Conservation (phyloP, 2,888 invertebrate species). For the Caenorhabditis imperialis region DNA sequence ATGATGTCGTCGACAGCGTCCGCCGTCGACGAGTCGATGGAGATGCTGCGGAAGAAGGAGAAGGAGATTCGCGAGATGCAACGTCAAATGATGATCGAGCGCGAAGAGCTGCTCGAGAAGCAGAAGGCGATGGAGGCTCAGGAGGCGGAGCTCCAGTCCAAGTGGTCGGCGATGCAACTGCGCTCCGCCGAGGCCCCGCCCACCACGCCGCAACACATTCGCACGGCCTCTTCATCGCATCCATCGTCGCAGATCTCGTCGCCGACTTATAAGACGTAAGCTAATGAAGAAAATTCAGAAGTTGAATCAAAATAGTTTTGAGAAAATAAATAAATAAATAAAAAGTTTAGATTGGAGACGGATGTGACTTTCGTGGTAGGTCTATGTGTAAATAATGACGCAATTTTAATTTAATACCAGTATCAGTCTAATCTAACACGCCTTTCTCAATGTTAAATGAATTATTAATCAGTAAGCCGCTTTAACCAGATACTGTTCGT, state of each 20-base stretch:
- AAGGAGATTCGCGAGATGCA: conserved; percentile 53
- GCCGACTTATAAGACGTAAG: conserved; percentile 37
- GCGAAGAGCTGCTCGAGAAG: conserved; percentile 40
- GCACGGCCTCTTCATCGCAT: conserved; percentile 22
- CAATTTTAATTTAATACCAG: conserved; percentile 11
- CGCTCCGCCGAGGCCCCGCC: conserved; percentile 15
- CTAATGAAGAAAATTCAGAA: not conserved
- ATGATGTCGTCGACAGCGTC: conserved; percentile 41
- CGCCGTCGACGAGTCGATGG: conserved; percentile 62
- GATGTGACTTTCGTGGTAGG: conserved; percentile 50
- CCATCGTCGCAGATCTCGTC: conserved; percentile 36
- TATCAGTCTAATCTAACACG: not conserved
- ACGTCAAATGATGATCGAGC: conserved; percentile 15
- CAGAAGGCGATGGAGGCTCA: conserved; percentile 37
- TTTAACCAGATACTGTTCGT: too few relatives aligned
- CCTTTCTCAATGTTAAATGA: too few relatives aligned
- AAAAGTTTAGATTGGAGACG: conserved; percentile 39
- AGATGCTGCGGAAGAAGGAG: conserved; percentile 63
- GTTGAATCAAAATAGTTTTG: not conserved
- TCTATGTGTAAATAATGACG: conserved; percentile 24
- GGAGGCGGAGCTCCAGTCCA: conserved; percentile 45
- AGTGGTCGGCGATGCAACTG: conserved; percentile 47
- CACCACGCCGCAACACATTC: conserved; percentile 20
- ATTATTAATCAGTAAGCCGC: too few relatives aligned
- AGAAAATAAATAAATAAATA: not conserved